phyloP scores from a whole-genome alignment of 2,797 vertebrate genomes.

The Steatocranus sp. region DNA sequence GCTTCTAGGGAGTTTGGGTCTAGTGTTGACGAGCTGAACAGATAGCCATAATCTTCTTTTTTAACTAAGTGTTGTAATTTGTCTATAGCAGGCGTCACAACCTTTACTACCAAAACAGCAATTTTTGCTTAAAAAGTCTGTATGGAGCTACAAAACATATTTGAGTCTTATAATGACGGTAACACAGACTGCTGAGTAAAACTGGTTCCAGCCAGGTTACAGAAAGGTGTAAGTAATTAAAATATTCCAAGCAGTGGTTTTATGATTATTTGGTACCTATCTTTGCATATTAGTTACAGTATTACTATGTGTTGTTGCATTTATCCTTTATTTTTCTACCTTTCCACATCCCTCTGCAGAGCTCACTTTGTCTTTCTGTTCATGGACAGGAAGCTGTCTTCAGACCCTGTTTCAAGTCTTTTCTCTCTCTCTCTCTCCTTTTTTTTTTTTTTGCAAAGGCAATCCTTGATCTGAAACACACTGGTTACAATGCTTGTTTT shows the following conservation, averaged over 20 bases:
- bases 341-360: not conserved
- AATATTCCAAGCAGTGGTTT: not conserved
- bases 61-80: not conserved
- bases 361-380: not conserved
- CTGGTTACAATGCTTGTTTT: conserved; percentile 23
- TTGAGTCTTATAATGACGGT: not conserved
- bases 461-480: conserved; percentile 19
- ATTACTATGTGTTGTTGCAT: not conserved
- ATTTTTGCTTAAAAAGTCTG: not conserved
- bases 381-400: not conserved
- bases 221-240: not conserved
- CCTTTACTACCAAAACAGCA: not conserved
- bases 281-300: not conserved
- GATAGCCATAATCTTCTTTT: not conserved
- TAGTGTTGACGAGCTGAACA: not conserved
- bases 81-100: not conserved
- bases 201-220: not conserved
- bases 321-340: not conserved
- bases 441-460: not conserved
- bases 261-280: not conserved
- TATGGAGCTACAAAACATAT: not conserved
- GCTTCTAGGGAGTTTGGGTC: not conserved
- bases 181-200: not conserved
- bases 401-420: not conserved
- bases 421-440: not conserved